Conservation (phyloP, 2,797 vertebrate genomes). For the Tympanoctomys barrerae region DNA sequence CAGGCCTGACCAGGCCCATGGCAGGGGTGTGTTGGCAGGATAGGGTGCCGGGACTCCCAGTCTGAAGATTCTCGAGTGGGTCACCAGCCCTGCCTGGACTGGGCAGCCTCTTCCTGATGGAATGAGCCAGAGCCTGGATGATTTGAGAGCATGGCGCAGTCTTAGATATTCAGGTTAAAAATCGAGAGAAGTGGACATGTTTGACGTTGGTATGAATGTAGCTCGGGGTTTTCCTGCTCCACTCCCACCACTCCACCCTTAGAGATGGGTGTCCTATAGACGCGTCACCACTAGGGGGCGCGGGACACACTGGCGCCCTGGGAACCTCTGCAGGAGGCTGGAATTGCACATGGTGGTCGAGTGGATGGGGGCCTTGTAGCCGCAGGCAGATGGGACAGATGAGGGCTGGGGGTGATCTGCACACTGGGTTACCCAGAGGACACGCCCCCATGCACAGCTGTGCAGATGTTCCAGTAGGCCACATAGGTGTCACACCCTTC, state of each 20-base stretch:
- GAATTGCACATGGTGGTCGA: background rate
- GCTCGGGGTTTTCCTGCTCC: background rate
- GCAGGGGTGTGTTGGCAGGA: background rate
- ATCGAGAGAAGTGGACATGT: background rate
- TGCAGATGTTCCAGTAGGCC: background rate
- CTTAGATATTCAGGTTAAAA: background rate
- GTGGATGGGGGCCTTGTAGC: too few species aligned
- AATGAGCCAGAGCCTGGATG: background rate
- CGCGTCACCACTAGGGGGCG: slow-evolving; percentile 32
- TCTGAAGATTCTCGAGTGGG: background rate
- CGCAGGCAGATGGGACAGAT: background rate
- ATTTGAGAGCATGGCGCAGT: background rate
- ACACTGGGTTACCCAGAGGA: background rate
- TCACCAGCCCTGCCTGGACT: background rate
- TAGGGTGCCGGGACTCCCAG: accelerated
- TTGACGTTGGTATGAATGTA: background rate
- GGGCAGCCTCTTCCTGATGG: background rate
- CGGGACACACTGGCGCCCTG: background rate
- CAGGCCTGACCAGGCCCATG: background rate
- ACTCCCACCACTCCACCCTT: background rate
- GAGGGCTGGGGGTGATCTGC: background rate
- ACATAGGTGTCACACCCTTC: background rate
- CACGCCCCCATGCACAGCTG: background rate
- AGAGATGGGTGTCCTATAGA: background rate
- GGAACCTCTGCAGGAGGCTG: background rate